phyloP scores from a whole-genome alignment of 2,797 vertebrate species.

The Thaleichthys pacificus region DNA sequence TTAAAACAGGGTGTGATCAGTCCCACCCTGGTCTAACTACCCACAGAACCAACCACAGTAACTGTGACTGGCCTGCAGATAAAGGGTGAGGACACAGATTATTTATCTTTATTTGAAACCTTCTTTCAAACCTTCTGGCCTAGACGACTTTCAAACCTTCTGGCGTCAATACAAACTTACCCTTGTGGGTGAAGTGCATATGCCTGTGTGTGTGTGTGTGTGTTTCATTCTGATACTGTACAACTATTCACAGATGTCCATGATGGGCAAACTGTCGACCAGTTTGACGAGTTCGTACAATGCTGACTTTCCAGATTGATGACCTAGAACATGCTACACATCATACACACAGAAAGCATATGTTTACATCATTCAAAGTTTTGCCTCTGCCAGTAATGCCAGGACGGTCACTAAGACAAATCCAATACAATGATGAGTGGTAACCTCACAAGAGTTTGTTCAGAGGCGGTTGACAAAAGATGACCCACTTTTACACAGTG shows the following conservation, averaged over 20 bases:
- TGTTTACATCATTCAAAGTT: not conserved
- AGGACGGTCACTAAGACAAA: not conserved
- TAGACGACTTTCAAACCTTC: too few relatives aligned
- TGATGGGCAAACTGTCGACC: too few relatives aligned
- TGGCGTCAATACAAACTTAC: too few relatives aligned
- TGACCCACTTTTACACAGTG: conserved; percentile 67
- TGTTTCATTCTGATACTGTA: not conserved
- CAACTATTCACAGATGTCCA: not conserved
- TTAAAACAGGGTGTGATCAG: not conserved
- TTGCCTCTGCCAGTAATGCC: not conserved
- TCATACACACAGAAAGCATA: not conserved
- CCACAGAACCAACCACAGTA: not conserved
- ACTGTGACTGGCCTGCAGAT: not conserved
- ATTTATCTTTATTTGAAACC: not conserved
- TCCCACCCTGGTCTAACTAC: not conserved
- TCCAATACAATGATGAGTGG: conserved; percentile 22
- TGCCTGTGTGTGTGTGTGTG: not conserved
- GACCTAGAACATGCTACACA: not conserved
- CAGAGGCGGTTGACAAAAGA: conserved; percentile 56
- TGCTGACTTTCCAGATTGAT: not conserved
- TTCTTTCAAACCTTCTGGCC: too few relatives aligned
- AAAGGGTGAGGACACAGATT: not conserved
- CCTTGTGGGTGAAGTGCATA: too few relatives aligned
- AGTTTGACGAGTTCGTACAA: not conserved
- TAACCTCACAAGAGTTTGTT: conserved; percentile 14